Percentiles rank a stretch among this genome's conserved stretches.
phyloP scores from a whole-genome alignment of 2,797 vertebrate species.

The Coccyzus lansbergi region DNA sequence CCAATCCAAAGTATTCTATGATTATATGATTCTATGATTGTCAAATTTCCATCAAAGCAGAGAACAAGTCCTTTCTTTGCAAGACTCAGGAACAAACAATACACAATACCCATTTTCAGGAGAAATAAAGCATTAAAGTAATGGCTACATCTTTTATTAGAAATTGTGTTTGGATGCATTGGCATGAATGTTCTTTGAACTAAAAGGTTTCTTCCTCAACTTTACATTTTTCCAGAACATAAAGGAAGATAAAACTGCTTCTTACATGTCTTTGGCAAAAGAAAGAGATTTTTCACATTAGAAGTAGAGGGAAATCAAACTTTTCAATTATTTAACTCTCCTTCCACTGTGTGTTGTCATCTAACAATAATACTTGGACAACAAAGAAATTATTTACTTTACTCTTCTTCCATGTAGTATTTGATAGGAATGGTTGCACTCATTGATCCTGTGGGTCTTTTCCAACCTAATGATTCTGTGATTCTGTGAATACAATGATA shows the following conservation, averaged over 20 bases:
- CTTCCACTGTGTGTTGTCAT: not conserved
- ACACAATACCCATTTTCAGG: not conserved
- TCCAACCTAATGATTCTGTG: too few relatives aligned
- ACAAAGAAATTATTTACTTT: not conserved
- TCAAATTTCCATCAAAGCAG: not conserved
- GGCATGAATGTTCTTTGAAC: not conserved
- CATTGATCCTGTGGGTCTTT: too few relatives aligned
- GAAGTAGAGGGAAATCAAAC: not conserved
- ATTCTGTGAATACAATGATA: not conserved
- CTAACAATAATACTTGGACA: not conserved
- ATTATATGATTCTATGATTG: not conserved
- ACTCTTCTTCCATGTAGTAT: not conserved
- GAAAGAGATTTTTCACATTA: not conserved
- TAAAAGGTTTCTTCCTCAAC: rapidly evolving
- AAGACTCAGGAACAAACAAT: not conserved
- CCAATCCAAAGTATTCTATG: too few relatives aligned
- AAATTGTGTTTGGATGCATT: not conserved
- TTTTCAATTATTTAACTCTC: not conserved
- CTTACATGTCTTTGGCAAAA: not conserved
- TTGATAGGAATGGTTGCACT: too few relatives aligned
- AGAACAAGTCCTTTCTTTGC: not conserved
- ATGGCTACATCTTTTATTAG: not conserved
- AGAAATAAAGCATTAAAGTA: not conserved
- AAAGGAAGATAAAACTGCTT: not conserved
- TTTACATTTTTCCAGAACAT: not conserved